A percentile compares a stretch with the other conserved stretches of the same genome.
Conservation (phyloP, 2,113 vertebrate genomes). For the Forbesichthys papilliferus region DNA sequence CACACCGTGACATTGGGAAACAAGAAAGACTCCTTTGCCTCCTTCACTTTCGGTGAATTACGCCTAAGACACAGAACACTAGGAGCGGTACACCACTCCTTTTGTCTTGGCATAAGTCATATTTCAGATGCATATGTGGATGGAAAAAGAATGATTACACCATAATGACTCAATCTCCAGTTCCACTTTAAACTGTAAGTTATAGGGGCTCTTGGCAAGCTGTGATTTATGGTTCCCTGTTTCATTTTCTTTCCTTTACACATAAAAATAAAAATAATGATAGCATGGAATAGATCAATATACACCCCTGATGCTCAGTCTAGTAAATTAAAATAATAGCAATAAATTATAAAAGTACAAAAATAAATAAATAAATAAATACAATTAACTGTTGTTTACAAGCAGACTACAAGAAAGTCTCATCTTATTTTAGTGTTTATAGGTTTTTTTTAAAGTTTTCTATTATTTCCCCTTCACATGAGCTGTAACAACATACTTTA, state of each 20-base stretch:
- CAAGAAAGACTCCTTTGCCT: too few species aligned
- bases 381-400: neutral
- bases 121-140: slow-evolving; percentile 26
- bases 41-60: slow-evolving; percentile 19
- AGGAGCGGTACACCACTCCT: slow-evolving; percentile 14
- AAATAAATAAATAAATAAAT: too few species aligned
- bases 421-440: too few species aligned
- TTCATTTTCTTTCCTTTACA: neutral
- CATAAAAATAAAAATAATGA: neutral
- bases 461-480: too few species aligned
- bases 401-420: too few species aligned
- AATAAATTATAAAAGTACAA: too few species aligned
- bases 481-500: slow-evolving; percentile 25
- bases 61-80: slow-evolving; percentile 30
- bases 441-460: too few species aligned
- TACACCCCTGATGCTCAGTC: too few species aligned
- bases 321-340: too few species aligned
- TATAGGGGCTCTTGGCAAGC: neutral
- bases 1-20: too few species aligned
- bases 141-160: neutral
- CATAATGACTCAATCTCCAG: neutral
- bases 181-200: neutral
- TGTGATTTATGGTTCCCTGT: neutral
- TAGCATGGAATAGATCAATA: neutral
- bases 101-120: slow-evolving; percentile 31